Conservation (phyloP, 1,140 invertebrate species). For the Cyclina sinensis region DNA sequence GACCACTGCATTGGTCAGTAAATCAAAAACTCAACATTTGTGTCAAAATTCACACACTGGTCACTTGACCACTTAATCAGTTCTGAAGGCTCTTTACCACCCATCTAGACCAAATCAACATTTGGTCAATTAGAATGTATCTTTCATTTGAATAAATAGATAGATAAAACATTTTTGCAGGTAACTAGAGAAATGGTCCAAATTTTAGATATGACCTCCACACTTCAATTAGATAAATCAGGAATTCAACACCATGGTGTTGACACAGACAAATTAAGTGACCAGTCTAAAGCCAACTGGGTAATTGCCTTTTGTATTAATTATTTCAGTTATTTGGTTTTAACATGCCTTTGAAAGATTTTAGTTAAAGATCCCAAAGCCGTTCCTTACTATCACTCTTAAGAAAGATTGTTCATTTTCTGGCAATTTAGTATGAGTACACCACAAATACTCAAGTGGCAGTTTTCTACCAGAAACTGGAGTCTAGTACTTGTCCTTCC, state of each 20-base stretch:
- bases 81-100: background rate
- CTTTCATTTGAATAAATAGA: background rate
- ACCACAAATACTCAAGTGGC: no score
- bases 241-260: slow-evolving; percentile 40
- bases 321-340: no score
- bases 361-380: no score
- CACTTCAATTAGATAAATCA: slow-evolving; percentile 31
- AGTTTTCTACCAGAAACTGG: no score
- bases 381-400: no score
- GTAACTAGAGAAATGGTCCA: background rate
- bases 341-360: no score
- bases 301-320: slow-evolving; percentile 31
- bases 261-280: slow-evolving; percentile 48
- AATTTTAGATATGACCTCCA: slow-evolving; percentile 3
- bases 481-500: no score
- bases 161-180: background rate
- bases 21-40: slow-evolving; percentile 15
- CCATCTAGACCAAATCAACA: background rate
- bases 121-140: background rate
- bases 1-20: slow-evolving; percentile 31
- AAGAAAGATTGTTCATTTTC: no score
- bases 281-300: slow-evolving; percentile 12
- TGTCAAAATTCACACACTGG: slow-evolving; percentile 29
- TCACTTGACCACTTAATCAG: slow-evolving; percentile 43
- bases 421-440: no score